Base-by-base conservation (phyloP, 2,888 invertebrate genomes). In the Cantharis lateralis region DNA sequence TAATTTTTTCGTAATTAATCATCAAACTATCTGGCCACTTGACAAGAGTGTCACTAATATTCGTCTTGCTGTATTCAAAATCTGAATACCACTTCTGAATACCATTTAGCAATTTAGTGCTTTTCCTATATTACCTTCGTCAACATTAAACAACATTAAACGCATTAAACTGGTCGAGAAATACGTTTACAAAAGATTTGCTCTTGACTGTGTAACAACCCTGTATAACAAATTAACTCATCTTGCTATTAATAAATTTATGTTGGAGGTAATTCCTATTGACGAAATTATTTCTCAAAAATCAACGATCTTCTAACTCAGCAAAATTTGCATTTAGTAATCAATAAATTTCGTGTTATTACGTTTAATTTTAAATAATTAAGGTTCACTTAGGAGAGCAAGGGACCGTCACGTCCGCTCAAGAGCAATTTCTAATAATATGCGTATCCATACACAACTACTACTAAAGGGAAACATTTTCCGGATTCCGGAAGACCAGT, bases 401-500 rank as follows among this genome's bases (percentile, higher is more conserved):
- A 28, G 28, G 62, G 66, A 64, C 48, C 48, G 18, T 28, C 64
- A 68, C 72, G 72, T 72, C 66, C 72, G 66, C 66, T 72, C 48
- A 72, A 72, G 72, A 72, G 72, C 72, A 72, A 61, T 63, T 62
- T 71, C 68, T 75, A 71, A 71, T 32, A 62, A 68, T 71, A 71
- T 62, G 68, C 71, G 75, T 63, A 71, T 75, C 68, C 61, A 62
- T 66, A 18, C 66, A 61, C 24, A 13, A 66, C 26, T 66, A 62
- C 26, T 13, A 71, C 61, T 15, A 69, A 18, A 62, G 16, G 68
- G 70, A 68, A 72, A 72, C 76, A 70, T 66, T 76, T 71, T 76
- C 76, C 76, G 77, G 71, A 63, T 68, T 74, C 74, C 77, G 74
- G 77, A 77, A 71, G 74, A 66, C 68, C 74, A 72, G 74, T 72